Conservation (phyloP, 2,113 vertebrate genomes). For the Bufo bufo region DNA sequence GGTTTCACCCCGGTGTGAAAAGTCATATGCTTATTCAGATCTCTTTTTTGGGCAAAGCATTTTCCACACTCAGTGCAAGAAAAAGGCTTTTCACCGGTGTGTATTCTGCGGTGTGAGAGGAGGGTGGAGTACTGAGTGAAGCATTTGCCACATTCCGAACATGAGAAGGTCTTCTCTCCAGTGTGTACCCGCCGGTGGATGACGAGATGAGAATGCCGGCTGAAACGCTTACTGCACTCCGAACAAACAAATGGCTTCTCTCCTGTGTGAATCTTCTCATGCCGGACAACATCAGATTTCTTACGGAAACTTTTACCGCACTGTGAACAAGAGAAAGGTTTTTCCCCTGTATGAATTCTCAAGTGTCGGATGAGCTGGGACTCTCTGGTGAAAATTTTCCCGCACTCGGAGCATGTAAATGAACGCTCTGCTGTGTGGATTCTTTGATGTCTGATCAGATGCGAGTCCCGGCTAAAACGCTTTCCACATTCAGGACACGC, state of each 20-base stretch:
- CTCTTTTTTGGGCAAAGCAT: constrained; percentile 69
- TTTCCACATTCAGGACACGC: constrained; percentile 65
- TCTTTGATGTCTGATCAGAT: constrained; percentile 66
- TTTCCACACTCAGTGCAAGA: constrained; percentile 60
- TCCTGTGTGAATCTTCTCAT: constrained; percentile 70
- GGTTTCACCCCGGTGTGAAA: constrained; percentile 72
- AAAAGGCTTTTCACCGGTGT: constrained; percentile 64
- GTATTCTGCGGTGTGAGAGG: constrained; percentile 62
- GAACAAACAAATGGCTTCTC: constrained; percentile 70
- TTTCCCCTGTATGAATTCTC: constrained; percentile 71
- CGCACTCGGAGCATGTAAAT: constrained; percentile 64
- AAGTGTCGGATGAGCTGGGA: constrained; percentile 70
- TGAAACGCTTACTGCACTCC: constrained; percentile 54
- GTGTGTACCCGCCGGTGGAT: constrained; percentile 69
- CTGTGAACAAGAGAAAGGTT: constrained; percentile 66
- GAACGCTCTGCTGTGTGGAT: constrained; percentile 65
- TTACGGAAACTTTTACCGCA: constrained; percentile 54
- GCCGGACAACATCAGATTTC: constrained; percentile 57
- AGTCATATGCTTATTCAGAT: constrained; percentile 68
- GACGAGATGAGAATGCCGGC: constrained; percentile 59
- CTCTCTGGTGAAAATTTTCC: constrained; percentile 67
- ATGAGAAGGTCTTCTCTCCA: constrained; percentile 65
- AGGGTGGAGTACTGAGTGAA: constrained; percentile 63
- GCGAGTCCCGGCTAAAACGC: constrained; percentile 60
- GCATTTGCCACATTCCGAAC: constrained; percentile 63